These are phyloP conservation scores for Piscicola geometra DNA, from an alignment of 2,888 invertebrate genomes.

Conservation along the genomic window DNA sequence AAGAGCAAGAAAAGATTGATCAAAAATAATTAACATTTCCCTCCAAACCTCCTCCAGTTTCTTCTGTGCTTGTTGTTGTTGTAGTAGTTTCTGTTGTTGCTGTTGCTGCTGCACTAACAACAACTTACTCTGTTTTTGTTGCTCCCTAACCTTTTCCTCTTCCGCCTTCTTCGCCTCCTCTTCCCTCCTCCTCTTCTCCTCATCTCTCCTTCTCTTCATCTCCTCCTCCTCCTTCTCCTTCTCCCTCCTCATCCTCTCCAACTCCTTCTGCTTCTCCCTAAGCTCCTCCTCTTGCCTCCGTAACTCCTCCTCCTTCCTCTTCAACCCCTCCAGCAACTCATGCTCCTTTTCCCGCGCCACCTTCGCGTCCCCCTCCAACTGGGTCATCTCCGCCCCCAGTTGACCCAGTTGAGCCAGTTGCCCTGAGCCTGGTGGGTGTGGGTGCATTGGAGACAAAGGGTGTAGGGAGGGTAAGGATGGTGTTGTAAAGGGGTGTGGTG, in stretches of 20 bases:
- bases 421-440: too few species aligned
- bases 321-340: background rate
- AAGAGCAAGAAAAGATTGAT: too few species aligned
- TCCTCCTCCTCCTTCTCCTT: background rate
- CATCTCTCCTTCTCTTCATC: background rate
- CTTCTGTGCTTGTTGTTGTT: background rate
- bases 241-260: background rate
- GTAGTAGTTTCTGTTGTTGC: background rate
- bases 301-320: constrained; percentile 5
- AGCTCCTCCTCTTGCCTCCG: background rate
- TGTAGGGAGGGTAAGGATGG: too few species aligned
- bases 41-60: too few species aligned
- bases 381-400: background rate
- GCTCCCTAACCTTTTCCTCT: background rate
- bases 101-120: background rate
- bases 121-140: too few species aligned
- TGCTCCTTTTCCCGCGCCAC: background rate
- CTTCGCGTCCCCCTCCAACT: background rate
- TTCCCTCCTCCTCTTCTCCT: background rate
- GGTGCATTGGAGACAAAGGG: too few species aligned
- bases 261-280: background rate
- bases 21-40: too few species aligned
- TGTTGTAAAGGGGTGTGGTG: too few species aligned
- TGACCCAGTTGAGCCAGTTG: too few species aligned
- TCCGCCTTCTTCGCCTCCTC: background rate